A percentile compares a stretch with the other conserved stretches of the same genome.
Conservation (phyloP, 2,888 invertebrate species). For the Hirtodrosophila trivittata region DNA sequence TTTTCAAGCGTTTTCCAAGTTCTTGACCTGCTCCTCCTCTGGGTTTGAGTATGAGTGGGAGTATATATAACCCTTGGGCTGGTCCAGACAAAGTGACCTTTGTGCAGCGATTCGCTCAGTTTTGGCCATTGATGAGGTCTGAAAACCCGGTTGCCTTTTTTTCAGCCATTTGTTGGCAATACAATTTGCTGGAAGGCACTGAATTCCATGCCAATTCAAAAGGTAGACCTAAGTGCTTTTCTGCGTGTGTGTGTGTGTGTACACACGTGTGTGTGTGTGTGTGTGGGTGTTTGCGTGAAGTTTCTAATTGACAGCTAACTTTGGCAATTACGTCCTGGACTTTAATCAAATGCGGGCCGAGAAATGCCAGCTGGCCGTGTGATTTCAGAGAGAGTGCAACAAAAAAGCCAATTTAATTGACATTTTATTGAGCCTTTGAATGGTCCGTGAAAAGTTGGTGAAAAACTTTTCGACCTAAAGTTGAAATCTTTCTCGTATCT, state of each 20-base stretch:
- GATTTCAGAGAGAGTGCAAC: constrained; percentile 54
- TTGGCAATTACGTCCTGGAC: constrained; percentile 72
- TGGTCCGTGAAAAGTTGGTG: constrained; percentile 15
- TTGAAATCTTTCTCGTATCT: constrained; percentile 43
- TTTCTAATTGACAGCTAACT: constrained; percentile 80
- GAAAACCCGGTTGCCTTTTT: constrained; percentile 22
- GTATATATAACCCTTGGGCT: constrained; percentile 53
- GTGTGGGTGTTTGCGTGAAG: constrained; percentile 45
- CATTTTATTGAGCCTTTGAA: constrained; percentile 74
- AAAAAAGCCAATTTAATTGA: constrained; percentile 72
- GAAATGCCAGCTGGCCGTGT: constrained; percentile 15
- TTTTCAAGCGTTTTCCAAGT: constrained; percentile 50
- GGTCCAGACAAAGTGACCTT: constrained; percentile 70
- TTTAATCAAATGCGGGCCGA: constrained; percentile 67
- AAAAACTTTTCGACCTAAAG: constrained; percentile 46
- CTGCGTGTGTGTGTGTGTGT: constrained; percentile 15
- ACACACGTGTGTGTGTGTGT: constrained; percentile 1
- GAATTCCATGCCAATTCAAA: constrained; percentile 59
- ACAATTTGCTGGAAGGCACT: constrained; percentile 51
- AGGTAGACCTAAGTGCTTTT: constrained; percentile 62
- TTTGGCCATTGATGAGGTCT: constrained; percentile 47
- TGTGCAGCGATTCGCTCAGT: constrained; percentile 38
- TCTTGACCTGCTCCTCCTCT: constrained; percentile 24
- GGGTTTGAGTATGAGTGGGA: constrained; percentile 12
- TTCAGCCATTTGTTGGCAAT: constrained; percentile 38